Base-by-base conservation (phyloP, 1,140 invertebrate genomes). In the Lepidurus packardi region DNA sequence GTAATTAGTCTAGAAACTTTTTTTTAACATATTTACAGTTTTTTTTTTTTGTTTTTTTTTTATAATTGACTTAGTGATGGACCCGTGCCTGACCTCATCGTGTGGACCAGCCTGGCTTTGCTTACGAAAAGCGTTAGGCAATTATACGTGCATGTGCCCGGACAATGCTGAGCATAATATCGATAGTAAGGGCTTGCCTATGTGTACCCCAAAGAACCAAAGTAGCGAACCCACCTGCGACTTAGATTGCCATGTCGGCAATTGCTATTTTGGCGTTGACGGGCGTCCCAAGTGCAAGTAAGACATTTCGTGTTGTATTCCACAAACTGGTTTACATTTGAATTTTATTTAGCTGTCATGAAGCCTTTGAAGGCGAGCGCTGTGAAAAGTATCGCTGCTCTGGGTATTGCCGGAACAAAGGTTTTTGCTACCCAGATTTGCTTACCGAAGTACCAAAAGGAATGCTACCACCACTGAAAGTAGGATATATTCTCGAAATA, bases 381-480 rank as follows among this genome's bases (percentile, higher is more conserved):
- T 92, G 91, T 84, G 88, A 91, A 81, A 86, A 88, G 53, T 91
- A 90, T 82, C 84, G 88, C 21, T 91, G 90, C 82, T 88, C 88
- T 0, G 87, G 88, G 73, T 87, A 87, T 82, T 92, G 91, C 80
- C 85, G 86, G 80, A 91, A 91, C 84, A 88, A 88, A 81, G 90
- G 89, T 34, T 83, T 88, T 7, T 92, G 90, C 81, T 87, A 87
- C 73, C 82, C 45, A 34, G 78, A 80, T 45, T 45, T 77, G 42
- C 44, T 76, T 44, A 42, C 53, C 41, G 53, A 80, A 73, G 34
- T 74, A 75, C 11, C 79, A 77, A 16, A 73, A 77, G 76, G 24
- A 16, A 25, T 44, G 42, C 21, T 21, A 21, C 77, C 44, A 16
- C 44, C 21, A 41, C 74, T 65, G 53, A 65, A 65, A 65, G 53